These are phyloP conservation scores for Drosophila incognita DNA, from an alignment of 2,888 invertebrate species.

Conservation along the genomic window DNA sequence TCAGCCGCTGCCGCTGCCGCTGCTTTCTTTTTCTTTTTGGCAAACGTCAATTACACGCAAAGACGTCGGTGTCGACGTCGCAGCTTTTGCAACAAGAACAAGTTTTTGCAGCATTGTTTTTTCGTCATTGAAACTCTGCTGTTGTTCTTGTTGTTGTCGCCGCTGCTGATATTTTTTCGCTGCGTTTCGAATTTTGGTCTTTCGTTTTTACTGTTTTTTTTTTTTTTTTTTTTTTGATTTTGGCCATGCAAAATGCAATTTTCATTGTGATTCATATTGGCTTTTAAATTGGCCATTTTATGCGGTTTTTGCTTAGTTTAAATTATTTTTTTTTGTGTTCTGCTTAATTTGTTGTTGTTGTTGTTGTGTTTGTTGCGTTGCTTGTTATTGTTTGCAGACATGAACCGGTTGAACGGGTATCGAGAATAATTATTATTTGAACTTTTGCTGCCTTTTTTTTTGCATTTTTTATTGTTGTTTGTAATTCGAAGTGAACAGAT, in stretches of 20 bases:
- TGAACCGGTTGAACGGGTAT: conserved; percentile 55
- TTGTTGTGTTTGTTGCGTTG: conserved; percentile 17
- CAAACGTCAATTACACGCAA: conserved; percentile 64
- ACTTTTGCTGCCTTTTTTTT: conserved; percentile 23
- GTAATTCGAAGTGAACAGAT: not conserved
- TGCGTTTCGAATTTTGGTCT: conserved; percentile 12
- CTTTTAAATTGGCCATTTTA: conserved; percentile 47
- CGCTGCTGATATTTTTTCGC: conserved; percentile 13
- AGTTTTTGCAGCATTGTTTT: conserved; percentile 26
- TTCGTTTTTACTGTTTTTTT: not conserved
- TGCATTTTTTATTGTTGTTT: conserved; percentile 53
- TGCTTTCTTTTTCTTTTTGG: conserved; percentile 45
- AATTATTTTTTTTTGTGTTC: conserved; percentile 16
- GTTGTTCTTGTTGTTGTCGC: conserved; percentile 18
- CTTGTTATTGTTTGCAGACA: conserved; percentile 38
- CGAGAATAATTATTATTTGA: conserved; percentile 49
- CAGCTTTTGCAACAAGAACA: conserved; percentile 40
- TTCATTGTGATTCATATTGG: conserved; percentile 58
- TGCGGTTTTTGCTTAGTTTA: conserved; percentile 6
- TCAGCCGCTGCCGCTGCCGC: conserved; percentile 7
- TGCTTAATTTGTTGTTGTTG: conserved; percentile 15
- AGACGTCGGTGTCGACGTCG: conserved; percentile 13
- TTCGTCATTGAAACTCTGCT: conserved; percentile 14
- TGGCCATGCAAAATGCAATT: conserved; percentile 48
- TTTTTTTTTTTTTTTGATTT: conserved; percentile 22